Conservation (phyloP, 2,113 vertebrate genomes). For the Stictonetta naevosa region DNA sequence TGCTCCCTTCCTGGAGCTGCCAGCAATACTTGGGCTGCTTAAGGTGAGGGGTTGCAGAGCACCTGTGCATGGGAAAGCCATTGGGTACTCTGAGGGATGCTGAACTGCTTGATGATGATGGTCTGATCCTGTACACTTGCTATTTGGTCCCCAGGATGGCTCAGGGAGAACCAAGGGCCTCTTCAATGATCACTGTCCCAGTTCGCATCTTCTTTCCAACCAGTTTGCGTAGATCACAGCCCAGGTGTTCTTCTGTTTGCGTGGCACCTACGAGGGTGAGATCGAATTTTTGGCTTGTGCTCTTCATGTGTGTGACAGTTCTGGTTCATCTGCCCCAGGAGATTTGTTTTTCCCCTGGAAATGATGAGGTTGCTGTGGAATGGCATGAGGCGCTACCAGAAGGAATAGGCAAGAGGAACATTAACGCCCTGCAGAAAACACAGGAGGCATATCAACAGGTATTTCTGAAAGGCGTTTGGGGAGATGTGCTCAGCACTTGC, state of each 20-base stretch:
- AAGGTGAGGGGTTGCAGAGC: not conserved
- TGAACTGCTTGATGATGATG: not conserved
- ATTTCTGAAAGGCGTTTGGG: not conserved
- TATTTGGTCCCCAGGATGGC: not conserved
- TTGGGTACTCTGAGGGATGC: fast-evolving
- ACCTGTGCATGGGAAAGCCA: not conserved
- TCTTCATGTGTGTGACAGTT: slow-evolving; percentile 11
- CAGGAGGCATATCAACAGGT: not conserved
- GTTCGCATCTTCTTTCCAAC: not conserved
- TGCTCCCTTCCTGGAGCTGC: not conserved
- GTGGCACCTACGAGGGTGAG: not conserved
- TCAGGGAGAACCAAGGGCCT: not conserved
- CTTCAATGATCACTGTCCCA: not conserved
- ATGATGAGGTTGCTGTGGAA: slow-evolving; percentile 8
- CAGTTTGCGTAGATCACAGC: not conserved
- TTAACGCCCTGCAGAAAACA: not conserved
- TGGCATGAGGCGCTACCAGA: not conserved
- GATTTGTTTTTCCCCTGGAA: slow-evolving; percentile 45
- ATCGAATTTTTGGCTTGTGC: not conserved
- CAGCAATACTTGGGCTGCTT: not conserved
- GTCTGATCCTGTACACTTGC: not conserved
- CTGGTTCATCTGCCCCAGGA: slow-evolving; percentile 27
- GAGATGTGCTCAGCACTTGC: not conserved
- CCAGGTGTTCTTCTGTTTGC: not conserved
- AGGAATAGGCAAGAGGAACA: not conserved